Base-by-base conservation (phyloP, 2,113 vertebrate species). In the Alectura lathami region DNA sequence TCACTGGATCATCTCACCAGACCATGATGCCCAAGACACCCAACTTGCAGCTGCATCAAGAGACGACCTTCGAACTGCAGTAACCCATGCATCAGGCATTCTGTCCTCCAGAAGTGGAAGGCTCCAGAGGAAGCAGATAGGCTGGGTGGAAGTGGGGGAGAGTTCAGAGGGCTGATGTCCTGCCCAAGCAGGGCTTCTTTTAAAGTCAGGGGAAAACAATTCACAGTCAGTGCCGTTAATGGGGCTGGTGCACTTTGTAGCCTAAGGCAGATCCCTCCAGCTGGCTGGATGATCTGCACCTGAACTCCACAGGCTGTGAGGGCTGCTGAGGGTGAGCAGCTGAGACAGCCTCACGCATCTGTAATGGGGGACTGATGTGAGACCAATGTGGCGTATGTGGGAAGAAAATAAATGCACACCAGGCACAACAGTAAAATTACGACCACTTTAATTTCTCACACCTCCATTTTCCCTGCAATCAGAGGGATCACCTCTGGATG, bases 341-440 rank as follows among this genome's bases (percentile, higher is more conserved):
- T 72, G 76, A 26, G 69, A 8, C 2, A 30, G 6, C 8, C 42
- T 53, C 26, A 0, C 5, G 4, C 1, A 0, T 16, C 69, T 66
- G 22, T 30, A 17, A 4, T 3, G 7, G 59, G 8, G 16, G 8
- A 17, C 24, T 3, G 27, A 17, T 27, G 12, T 21, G 75, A 63
- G 78, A 78, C 17, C 16, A 29, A 40, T 59, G 38, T 50, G 57
- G n/a, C 7, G 40, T 10, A 30, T 43, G 40, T 27, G 17, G 48
- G 18, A 10, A 6, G 1, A 13, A 9, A 9, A 13, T 30, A 38
- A 48, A 14, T 5, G 34, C 47, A 23, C 8, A 22, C 2, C 2
- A 27, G 6, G 6, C 11, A 72, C 73, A 10, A 3, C 1, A 42
- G 40, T 68, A 32, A 70, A 64, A n/a, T 8, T 4, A 5, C 2